Conservation (phyloP, 2,113 vertebrate genomes). For the Cyrtonyx montezumae region DNA sequence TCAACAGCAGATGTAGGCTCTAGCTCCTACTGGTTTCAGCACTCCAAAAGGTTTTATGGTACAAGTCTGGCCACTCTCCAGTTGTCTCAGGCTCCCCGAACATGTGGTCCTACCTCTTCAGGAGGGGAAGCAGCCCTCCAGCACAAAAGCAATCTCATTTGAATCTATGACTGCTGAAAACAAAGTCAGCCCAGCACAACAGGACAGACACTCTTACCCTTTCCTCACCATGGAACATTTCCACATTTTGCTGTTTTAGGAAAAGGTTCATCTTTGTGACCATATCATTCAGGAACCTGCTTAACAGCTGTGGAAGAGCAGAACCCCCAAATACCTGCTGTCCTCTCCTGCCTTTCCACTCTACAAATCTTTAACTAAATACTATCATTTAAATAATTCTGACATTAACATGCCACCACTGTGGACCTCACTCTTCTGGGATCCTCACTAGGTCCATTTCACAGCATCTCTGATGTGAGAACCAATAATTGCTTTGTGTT, state of each 20-base stretch:
- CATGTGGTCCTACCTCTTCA: neutral
- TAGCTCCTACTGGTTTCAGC: neutral
- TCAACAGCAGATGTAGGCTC: neutral
- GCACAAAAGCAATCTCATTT: neutral
- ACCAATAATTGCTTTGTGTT: conserved; percentile 14
- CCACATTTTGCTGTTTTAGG: neutral
- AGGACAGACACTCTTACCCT: fast-evolving
- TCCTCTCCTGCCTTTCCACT: neutral
- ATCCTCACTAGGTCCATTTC: neutral
- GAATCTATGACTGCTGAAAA: neutral
- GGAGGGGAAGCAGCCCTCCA: neutral
- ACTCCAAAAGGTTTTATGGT: fast-evolving
- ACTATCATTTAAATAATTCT: neutral
- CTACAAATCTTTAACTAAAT: neutral
- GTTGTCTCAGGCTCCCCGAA: neutral
- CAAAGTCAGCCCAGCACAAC: neutral
- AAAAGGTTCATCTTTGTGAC: neutral
- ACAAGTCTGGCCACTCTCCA: neutral
- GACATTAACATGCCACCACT: neutral
- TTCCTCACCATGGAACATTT: neutral
- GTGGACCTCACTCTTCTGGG: neutral
- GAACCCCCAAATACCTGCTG: neutral
- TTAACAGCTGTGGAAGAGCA: neutral
- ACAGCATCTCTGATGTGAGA: neutral
- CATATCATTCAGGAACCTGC: neutral